Base-by-base conservation (phyloP, 2,888 invertebrate genomes). In the Conchocele bisecta region DNA sequence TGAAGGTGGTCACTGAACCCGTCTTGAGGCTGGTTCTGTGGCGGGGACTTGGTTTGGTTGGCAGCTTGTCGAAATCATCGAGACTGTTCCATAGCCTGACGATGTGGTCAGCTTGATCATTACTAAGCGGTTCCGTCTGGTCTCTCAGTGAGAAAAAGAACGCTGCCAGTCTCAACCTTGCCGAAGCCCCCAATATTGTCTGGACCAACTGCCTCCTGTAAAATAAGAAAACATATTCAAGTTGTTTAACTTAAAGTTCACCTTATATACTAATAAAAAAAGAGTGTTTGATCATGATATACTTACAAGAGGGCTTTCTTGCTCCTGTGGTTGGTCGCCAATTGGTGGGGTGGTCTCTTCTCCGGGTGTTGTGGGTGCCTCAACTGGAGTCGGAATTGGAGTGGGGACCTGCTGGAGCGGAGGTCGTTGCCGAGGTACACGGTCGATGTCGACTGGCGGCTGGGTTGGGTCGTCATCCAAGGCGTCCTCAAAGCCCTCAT, bases 401-500 rank as follows among this genome's bases (percentile, higher is more conserved):
- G 42, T 20, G n/a, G 42, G n/a, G 9, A 20, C 17, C 42, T 42
- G 42, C 42, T 42, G 42, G n/a, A n/a, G n/a, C n/a, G n/a, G n/a
- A n/a, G n/a, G n/a, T n/a, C n/a, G n/a, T n/a, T n/a, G n/a, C n/a
- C n/a, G n/a, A n/a, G n/a, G n/a, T n/a, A n/a, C n/a, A n/a, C n/a
- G n/a, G n/a, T n/a, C n/a, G n/a, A n/a, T n/a, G n/a, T n/a, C n/a
- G 9, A 41, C 31, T 26, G 57, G 57, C n/a, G 58, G 58, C 20
- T 29, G 41, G 4, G 70, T 70, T 6, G 26, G 58, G 35, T 70
- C 67, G 3, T 48, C 57, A n/a, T 66, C 66, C 5, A 48, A 53
- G 11, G n/a, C 50, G 4, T 75, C 72, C 35, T 61, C 73, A 59
- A 73, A 72, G 2, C 73, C 73, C 60, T 71, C 75, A 50, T 78